A percentile compares a stretch with the other conserved stretches of the same genome.
phyloP scores from a whole-genome alignment of 23 tunicate genomes.

The Styela clava region DNA sequence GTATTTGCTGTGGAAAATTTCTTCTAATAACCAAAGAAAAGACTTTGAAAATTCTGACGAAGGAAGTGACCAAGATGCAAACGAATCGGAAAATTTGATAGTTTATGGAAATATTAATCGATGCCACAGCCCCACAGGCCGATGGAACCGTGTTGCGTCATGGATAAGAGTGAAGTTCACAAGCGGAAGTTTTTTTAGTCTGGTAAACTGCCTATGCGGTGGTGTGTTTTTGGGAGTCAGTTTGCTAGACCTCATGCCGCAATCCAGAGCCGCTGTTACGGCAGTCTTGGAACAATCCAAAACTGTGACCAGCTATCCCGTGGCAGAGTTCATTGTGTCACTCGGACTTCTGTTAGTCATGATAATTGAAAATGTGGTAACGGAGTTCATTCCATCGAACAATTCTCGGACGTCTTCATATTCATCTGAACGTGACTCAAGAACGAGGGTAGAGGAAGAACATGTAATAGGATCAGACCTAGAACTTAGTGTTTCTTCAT shows the following conservation, averaged over 20 bases:
- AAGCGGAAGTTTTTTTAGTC: constrained; percentile 35
- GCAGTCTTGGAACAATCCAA: constrained; percentile 26
- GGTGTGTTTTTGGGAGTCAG: constrained; percentile 80
- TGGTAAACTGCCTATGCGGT: constrained; percentile 79
- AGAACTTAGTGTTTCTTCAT: not conserved
- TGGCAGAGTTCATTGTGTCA: constrained; percentile 61
- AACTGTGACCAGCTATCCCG: constrained; percentile 36
- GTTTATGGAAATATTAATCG: not conserved
- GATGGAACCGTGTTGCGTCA: constrained; percentile 39
- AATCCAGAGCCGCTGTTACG: constrained; percentile 34
- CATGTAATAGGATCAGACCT: not conserved
- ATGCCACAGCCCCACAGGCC: not conserved
- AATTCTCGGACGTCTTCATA: not conserved
- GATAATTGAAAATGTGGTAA: constrained; percentile 58
- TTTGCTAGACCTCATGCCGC: constrained; percentile 68
- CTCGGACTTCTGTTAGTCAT: constrained; percentile 65
- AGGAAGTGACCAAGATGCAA: not conserved
- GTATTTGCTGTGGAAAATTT: not conserved
- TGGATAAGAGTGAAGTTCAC: constrained; percentile 21
- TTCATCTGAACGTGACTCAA: not conserved
- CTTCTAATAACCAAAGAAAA: not conserved
- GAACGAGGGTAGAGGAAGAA: not conserved
- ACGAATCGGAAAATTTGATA: not conserved
- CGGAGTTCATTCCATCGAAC: not conserved
- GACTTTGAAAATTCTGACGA: constrained; percentile 1